Conservation (phyloP, 2,797 vertebrate species). For the Spea hammondii region DNA sequence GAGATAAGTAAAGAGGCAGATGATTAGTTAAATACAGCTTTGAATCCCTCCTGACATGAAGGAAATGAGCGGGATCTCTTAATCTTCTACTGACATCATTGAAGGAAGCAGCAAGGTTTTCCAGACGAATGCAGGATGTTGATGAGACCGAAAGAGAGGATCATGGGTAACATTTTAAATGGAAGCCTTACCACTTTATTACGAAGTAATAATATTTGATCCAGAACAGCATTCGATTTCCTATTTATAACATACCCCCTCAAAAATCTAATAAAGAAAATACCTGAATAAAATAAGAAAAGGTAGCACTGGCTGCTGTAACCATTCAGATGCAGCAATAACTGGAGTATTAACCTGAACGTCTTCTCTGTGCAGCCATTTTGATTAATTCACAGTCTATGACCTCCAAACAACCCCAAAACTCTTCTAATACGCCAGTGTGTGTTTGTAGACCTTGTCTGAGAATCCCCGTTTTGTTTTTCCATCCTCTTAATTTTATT, state of each 20-base stretch:
- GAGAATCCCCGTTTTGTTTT: slow-evolving; percentile 45
- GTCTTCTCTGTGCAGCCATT: slow-evolving; percentile 11
- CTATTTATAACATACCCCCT: not conserved
- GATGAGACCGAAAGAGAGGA: not conserved
- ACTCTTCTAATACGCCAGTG: slow-evolving; percentile 28
- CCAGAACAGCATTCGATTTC: not conserved
- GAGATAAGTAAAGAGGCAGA: slow-evolving; percentile 3
- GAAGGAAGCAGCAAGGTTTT: not conserved
- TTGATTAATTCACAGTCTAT: slow-evolving; percentile 5
- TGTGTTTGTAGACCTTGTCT: slow-evolving; percentile 30
- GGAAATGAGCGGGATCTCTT: slow-evolving; percentile 6
- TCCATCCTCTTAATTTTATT: slow-evolving; percentile 49
- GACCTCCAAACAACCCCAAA: slow-evolving; percentile 38
- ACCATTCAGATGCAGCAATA: no score
- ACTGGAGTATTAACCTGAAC: not conserved
- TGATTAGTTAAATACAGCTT: slow-evolving; percentile 9
- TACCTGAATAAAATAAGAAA: no score
- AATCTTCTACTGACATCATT: slow-evolving; percentile 7
- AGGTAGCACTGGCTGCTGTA: no score
- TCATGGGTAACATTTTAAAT: not conserved
- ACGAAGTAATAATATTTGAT: not conserved
- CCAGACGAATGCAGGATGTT: not conserved
- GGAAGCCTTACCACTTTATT: not conserved
- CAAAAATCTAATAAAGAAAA: not conserved
- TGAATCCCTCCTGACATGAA: slow-evolving; percentile 4